Percentiles rank a stretch among this genome's conserved stretches.
Conservation (phyloP, 2,888 invertebrate genomes). For the Amphimallon solstitiale region DNA sequence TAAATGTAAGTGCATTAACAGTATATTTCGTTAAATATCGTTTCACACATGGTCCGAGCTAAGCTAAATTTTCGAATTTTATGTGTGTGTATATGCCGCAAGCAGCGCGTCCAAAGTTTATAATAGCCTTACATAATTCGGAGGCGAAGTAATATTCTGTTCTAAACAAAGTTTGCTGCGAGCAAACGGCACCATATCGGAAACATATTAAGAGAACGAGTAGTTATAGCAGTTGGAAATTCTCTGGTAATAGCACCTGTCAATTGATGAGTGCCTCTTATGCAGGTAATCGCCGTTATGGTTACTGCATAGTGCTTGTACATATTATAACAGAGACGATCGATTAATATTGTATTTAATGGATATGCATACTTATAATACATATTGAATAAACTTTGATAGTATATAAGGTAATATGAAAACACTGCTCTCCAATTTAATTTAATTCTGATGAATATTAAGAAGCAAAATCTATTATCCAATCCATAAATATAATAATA, state of each 20-base stretch:
- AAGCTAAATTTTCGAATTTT: slow-evolving; percentile 12
- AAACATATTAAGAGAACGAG: slow-evolving; percentile 1
- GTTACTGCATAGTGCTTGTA: not conserved
- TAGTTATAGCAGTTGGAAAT: slow-evolving; percentile 11
- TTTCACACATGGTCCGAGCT: not conserved
- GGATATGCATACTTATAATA: not conserved
- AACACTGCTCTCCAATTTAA: too few relatives aligned
- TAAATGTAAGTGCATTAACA: not conserved
- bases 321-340: not conserved
- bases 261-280: slow-evolving; percentile 7
- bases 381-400: too few relatives aligned
- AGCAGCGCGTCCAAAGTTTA: not conserved
- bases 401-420: too few relatives aligned
- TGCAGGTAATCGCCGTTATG: slow-evolving; percentile 1
- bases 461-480: too few relatives aligned
- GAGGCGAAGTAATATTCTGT: slow-evolving; percentile 14
- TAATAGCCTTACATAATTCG: slow-evolving; percentile 5
- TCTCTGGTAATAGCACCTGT: slow-evolving; percentile 3
- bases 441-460: too few relatives aligned
- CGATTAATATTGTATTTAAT: not conserved
- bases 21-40: not conserved
- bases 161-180: slow-evolving; percentile 3
- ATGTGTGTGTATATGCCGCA: not conserved
- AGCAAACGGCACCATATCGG: not conserved
- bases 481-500: too few relatives aligned